Evolutionary conservation across 2,888 invertebrate species (phyloP).

Genomic region (Thecocarcelia acutangulata): DNA sequence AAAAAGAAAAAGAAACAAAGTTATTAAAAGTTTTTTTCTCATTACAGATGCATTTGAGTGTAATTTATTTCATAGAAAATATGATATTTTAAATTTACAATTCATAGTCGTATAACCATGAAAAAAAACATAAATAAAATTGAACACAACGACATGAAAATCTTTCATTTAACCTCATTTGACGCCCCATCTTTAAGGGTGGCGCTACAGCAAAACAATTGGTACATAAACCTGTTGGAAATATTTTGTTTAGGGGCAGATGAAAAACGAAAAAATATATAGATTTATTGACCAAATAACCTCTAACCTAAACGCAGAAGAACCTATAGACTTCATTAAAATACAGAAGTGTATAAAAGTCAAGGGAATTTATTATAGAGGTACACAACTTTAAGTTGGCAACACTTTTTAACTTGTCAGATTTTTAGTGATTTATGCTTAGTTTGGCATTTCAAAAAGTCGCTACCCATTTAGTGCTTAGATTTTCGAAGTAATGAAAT

Average conservation of each 20-base stretch:
- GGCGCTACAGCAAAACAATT: neutral
- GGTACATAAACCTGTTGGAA: too few species aligned
- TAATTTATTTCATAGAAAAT: slow-evolving; percentile 68
- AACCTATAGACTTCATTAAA: too few species aligned
- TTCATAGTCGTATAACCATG: slow-evolving; percentile 47
- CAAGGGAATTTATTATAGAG: too few species aligned
- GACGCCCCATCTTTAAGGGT: slow-evolving; percentile 58
- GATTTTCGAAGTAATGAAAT: too few species aligned
- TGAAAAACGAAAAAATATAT: too few species aligned
- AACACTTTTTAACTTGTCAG: too few species aligned
- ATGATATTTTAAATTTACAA: slow-evolving; percentile 60
- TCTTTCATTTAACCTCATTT: slow-evolving; percentile 67
- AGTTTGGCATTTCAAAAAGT: too few species aligned
- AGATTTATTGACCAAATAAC: neutral
- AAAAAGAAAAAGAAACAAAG: slow-evolving; percentile 5
- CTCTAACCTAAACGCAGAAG: too few species aligned
- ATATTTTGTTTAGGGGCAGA: neutral
- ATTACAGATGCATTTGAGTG: slow-evolving; percentile 57
- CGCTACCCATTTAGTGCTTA: too few species aligned
- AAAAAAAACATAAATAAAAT: slow-evolving; percentile 49
- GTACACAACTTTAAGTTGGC: too few species aligned
- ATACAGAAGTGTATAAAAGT: too few species aligned
- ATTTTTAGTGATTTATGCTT: too few species aligned
- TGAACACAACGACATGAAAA: slow-evolving; percentile 55
- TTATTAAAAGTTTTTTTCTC: slow-evolving; percentile 48